phyloP scores from a whole-genome alignment of 2,888 invertebrate species.

The Bembecia ichneumoniformis region DNA sequence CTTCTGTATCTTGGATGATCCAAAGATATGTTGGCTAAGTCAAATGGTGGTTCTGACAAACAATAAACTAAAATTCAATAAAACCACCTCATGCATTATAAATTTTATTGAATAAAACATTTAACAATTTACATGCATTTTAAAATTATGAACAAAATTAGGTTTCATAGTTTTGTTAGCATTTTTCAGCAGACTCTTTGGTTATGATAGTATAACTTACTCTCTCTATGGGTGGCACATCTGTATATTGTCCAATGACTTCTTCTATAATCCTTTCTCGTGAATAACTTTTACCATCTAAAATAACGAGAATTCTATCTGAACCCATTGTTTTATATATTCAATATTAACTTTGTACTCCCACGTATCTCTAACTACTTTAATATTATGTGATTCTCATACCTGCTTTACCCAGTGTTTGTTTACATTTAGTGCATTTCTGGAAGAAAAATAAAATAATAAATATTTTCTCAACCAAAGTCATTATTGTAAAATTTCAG shows the following conservation, averaged over 20 bases:
- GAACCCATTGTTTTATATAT: conserved; percentile 6
- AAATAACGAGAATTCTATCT: conserved; percentile 26
- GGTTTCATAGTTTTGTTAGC: background rate
- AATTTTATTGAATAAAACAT: background rate
- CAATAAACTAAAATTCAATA: conserved; percentile 15
- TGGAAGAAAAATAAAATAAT: too few species aligned
- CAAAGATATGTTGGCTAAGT: conserved; percentile 18
- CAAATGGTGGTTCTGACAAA: background rate
- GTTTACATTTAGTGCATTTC: too few species aligned
- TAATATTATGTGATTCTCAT: conserved; percentile 14
- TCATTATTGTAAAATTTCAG: too few species aligned
- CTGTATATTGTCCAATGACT: conserved; percentile 43
- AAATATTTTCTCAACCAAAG: too few species aligned
- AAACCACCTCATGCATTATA: conserved; percentile 31
- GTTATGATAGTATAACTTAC: conserved; percentile 39
- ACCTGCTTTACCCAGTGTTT: background rate
- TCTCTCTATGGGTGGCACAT: conserved; percentile 35
- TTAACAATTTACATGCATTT: background rate
- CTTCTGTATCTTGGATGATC: conserved; percentile 6
- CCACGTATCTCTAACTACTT: conserved; percentile 25
- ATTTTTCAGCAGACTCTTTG: conserved; percentile 12
- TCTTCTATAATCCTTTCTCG: conserved; percentile 44
- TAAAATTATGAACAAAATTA: background rate
- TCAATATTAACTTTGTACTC: conserved; percentile 29
- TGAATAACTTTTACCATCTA: conserved; percentile 38